Percentiles rank a stretch among this genome's conserved stretches.
These are phyloP conservation scores for Sterrhoptilus dennistouni DNA, from an alignment of 2,113 vertebrate species.

Conservation along the genomic window DNA sequence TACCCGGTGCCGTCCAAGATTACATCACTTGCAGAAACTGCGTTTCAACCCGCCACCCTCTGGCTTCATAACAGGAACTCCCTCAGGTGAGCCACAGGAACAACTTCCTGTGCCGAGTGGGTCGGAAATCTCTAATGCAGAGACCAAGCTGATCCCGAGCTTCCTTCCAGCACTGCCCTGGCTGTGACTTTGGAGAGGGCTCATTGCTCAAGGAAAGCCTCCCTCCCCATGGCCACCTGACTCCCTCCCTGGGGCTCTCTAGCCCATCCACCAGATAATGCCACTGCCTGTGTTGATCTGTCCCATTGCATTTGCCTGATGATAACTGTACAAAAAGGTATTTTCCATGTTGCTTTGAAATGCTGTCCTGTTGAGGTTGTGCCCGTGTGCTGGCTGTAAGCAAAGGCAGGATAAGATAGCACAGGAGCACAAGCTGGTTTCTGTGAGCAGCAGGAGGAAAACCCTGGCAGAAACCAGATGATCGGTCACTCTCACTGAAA, in stretches of 20 bases:
- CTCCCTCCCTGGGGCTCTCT: not conserved
- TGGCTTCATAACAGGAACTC: conserved; percentile 81
- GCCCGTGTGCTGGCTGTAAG: accelerated
- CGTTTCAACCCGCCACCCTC: conserved; percentile 56
- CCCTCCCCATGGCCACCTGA: conserved; percentile 19
- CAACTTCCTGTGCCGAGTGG: conserved; percentile 70
- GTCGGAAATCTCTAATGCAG: conserved; percentile 73
- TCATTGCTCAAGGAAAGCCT: conserved; percentile 11
- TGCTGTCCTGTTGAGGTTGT: not conserved
- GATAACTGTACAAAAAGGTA: not conserved
- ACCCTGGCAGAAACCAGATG: not conserved
- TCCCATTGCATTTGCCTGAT: not conserved
- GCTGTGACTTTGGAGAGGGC: conserved; percentile 51
- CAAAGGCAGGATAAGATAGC: not conserved
- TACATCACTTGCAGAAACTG: conserved; percentile 76
- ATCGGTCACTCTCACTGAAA: not conserved
- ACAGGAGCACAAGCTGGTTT: not conserved
- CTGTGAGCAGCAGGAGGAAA: not conserved
- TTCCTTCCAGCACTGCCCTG: conserved; percentile 79
- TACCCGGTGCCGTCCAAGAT: conserved; percentile 54
- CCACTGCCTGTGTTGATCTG: not conserved
- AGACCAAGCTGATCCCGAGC: conserved; percentile 31
- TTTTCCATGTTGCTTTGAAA: not conserved
- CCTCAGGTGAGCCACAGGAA: conserved; percentile 78
- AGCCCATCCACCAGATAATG: not conserved